Evolutionary conservation across 1,140 invertebrate species (phyloP).

Genomic region (Telenomus remus): DNA sequence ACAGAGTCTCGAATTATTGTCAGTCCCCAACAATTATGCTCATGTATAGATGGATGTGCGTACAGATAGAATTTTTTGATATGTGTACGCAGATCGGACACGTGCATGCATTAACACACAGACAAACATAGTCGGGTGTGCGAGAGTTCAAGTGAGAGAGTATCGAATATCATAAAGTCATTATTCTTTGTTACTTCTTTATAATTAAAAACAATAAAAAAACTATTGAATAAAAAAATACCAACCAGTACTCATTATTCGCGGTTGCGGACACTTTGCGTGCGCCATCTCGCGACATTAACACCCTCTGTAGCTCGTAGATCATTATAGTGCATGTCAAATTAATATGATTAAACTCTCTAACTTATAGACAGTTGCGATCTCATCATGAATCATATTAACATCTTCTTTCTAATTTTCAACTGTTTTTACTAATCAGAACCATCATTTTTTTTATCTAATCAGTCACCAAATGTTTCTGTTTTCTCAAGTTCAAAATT

Average conservation of each 20-base stretch:
- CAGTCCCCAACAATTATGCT: slow-evolving; percentile 70
- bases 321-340: neutral
- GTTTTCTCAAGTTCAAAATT: too few species aligned
- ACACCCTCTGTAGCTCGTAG: slow-evolving; percentile 22
- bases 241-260: slow-evolving; percentile 61
- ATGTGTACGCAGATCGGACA: slow-evolving; percentile 17
- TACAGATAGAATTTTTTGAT: slow-evolving; percentile 1
- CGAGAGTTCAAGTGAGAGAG: slow-evolving; percentile 63
- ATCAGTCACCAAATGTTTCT: too few species aligned
- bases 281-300: slow-evolving; percentile 29
- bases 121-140: slow-evolving; percentile 51
- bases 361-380: too few species aligned
- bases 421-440: too few species aligned
- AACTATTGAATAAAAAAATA: slow-evolving; percentile 72
- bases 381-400: too few species aligned
- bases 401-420: too few species aligned
- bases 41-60: slow-evolving; percentile 53
- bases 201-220: slow-evolving; percentile 75
- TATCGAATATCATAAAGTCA: slow-evolving; percentile 74
- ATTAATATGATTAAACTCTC: neutral
- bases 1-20: slow-evolving; percentile 46
- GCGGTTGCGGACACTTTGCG: slow-evolving; percentile 26
- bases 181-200: slow-evolving; percentile 76
- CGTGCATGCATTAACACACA: slow-evolving; percentile 48
- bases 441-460: too few species aligned